Conservation (phyloP, 2,113 vertebrate genomes). For the Xenus cinereus region DNA sequence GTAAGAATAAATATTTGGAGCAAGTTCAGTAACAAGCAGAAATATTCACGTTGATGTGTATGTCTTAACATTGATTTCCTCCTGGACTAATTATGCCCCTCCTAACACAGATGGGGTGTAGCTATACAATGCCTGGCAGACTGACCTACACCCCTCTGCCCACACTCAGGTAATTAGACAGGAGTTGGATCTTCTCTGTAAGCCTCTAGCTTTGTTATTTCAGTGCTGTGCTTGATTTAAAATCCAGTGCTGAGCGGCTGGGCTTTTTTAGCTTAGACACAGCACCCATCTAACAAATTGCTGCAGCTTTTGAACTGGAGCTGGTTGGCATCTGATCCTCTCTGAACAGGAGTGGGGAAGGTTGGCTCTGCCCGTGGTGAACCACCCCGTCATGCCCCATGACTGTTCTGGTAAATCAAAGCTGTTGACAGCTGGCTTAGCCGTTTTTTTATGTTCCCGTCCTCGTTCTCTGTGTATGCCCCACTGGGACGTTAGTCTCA, state of each 20-base stretch:
- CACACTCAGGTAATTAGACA: not conserved
- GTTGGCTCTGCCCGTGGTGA: not conserved
- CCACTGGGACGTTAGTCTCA: not conserved
- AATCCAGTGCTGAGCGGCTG: not conserved
- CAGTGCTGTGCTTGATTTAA: not conserved
- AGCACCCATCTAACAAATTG: not conserved
- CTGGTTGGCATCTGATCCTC: not conserved
- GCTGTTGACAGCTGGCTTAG: not conserved
- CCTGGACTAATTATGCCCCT: not conserved
- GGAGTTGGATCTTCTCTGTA: not conserved
- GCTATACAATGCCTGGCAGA: not conserved
- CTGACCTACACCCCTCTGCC: not conserved
- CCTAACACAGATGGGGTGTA: not conserved
- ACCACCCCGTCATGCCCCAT: not conserved
- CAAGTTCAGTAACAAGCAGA: not conserved
- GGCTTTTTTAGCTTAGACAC: not conserved
- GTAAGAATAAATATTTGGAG: not conserved
- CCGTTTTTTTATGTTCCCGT: not conserved
- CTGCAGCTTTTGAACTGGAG: not conserved
- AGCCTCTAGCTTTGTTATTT: not conserved
- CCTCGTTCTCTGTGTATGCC: not conserved
- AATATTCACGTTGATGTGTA: not conserved
- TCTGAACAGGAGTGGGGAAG: not conserved
- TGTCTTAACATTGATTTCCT: not conserved
- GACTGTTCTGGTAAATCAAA: not conserved